A percentile compares a stretch with the other conserved stretches of the same genome.
Evolutionary conservation across 1,140 invertebrate species (phyloP).

Genomic region (Steinernema khuongi): DNA sequence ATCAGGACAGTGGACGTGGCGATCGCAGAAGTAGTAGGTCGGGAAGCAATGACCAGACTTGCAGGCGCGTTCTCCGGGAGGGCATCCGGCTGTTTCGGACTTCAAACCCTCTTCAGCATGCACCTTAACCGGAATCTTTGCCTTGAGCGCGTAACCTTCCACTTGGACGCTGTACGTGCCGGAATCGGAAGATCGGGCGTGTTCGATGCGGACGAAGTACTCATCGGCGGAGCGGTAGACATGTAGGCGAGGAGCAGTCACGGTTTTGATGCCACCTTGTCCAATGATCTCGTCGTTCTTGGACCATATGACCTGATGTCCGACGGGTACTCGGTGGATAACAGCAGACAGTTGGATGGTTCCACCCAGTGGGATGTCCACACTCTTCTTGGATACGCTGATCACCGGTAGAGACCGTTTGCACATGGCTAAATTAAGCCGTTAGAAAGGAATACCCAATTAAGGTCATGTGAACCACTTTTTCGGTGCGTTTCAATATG

Average conservation of each 20-base stretch:
- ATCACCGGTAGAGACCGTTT: conserved; percentile 31
- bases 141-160: conserved; percentile 29
- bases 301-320: conserved; percentile 32
- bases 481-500: not conserved
- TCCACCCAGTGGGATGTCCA: conserved; percentile 28
- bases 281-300: conserved; percentile 26
- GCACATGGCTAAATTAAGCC: conserved; percentile 25
- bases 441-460: too few species aligned
- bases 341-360: conserved; percentile 30
- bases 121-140: conserved; percentile 33
- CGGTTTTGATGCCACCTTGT: conserved; percentile 18
- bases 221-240: conserved; percentile 30
- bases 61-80: conserved; percentile 66
- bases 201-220: conserved; percentile 25
- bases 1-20: conserved; percentile 68
- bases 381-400: conserved; percentile 23
- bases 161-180: conserved; percentile 31
- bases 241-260: conserved; percentile 21
- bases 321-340: conserved; percentile 26
- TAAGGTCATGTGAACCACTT: not conserved
- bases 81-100: conserved; percentile 51
- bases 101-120: not conserved
- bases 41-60: conserved; percentile 69
- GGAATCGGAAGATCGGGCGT: conserved; percentile 23
- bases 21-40: conserved; percentile 68